phyloP scores from a whole-genome alignment of 2,888 invertebrate genomes.

The Homarus gammarus region DNA sequence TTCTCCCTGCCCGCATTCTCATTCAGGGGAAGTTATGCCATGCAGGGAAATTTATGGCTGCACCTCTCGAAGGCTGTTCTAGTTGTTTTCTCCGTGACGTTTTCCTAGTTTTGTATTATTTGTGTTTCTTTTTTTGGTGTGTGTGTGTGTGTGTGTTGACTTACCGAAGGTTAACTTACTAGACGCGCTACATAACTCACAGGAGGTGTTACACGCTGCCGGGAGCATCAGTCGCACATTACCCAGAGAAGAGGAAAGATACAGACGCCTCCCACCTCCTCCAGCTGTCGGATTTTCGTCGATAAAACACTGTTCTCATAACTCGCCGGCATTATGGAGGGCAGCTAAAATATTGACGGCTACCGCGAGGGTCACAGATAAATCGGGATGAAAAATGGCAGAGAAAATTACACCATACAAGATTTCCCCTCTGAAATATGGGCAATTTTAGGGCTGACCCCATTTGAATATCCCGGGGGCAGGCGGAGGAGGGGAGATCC shows the following conservation, averaged over 20 bases:
- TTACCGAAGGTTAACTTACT: neutral
- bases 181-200: too few species aligned
- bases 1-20: slow-evolving; percentile 58
- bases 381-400: slow-evolving; percentile 60
- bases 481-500: neutral
- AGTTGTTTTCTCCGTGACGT: slow-evolving; percentile 31
- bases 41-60: slow-evolving; percentile 63
- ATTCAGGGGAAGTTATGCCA: slow-evolving; percentile 68
- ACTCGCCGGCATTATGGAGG: slow-evolving; percentile 58
- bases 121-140: neutral
- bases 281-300: slow-evolving; percentile 44
- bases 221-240: neutral
- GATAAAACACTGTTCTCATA: slow-evolving; percentile 66
- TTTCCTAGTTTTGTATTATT: neutral
- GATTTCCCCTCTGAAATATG: slow-evolving; percentile 67
- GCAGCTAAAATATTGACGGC: slow-evolving; percentile 62
- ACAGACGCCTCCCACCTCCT: slow-evolving; percentile 35
- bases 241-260: neutral
- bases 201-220: too few species aligned
- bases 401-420: slow-evolving; percentile 69
- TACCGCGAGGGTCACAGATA: slow-evolving; percentile 65
- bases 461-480: slow-evolving; percentile 61
- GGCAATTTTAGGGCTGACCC: slow-evolving; percentile 68
- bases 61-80: slow-evolving; percentile 40
- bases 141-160: neutral